Evolutionary conservation across 2,113 vertebrate genomes (phyloP).

Genomic region (Ploceus nigricollis): DNA sequence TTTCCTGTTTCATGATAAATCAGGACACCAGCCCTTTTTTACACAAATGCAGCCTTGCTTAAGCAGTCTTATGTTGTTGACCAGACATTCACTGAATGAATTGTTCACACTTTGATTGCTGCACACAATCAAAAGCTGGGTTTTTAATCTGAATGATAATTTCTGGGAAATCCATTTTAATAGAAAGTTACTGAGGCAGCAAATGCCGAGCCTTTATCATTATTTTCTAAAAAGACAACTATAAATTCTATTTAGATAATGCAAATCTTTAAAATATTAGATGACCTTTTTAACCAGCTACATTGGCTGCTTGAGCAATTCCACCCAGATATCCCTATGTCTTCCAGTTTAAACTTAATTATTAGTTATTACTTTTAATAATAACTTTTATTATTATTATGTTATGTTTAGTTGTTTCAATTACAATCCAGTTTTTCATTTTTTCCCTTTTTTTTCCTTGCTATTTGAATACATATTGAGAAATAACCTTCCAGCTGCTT

Average conservation of each 20-base stretch:
- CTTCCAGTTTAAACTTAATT: not conserved
- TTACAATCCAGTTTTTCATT: not conserved
- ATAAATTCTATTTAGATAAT: constrained; percentile 7
- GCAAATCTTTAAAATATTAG: constrained; percentile 6
- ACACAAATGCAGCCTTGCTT: constrained; percentile 3
- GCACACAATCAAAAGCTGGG: constrained; percentile 46
- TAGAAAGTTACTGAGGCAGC: constrained; percentile 58
- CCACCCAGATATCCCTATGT: not conserved
- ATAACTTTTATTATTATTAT: not conserved
- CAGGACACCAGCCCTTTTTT: not conserved
- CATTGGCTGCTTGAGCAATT: not conserved
- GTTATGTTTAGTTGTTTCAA: not conserved
- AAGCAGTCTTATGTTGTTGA: constrained; percentile 13
- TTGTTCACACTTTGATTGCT: constrained; percentile 70
- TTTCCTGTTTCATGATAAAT: constrained; percentile 41
- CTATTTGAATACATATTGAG: not conserved
- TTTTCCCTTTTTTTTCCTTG: not conserved
- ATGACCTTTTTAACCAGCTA: not conserved
- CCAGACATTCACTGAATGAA: constrained; percentile 41
- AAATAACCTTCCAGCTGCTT: not conserved
- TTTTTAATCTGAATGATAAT: constrained; percentile 72
- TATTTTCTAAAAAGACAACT: constrained; percentile 5
- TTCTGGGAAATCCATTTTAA: constrained; percentile 68
- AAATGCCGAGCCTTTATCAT: constrained; percentile 32
- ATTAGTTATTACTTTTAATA: not conserved